Evolutionary conservation across 2,888 invertebrate genomes (phyloP), one percentile per base, ranked within the genome.

Genomic region (Drosophila falleni): DNA sequence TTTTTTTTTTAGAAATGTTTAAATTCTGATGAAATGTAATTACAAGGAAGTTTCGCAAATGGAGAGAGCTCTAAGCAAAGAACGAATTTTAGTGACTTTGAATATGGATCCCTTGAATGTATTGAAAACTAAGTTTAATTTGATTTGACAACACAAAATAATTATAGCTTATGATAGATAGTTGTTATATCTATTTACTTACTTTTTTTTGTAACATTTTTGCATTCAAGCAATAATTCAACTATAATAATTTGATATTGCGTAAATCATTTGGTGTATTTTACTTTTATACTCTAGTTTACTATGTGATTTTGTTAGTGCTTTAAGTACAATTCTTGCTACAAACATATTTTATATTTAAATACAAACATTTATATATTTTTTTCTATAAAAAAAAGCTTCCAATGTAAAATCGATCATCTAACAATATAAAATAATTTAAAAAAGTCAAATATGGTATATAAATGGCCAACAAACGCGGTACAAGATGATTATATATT

Each of bases 301-400:
- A 89, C 65, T 88, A 73, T 84, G 84, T 84, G 84, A 84, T 84
- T 84, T 84, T 74, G 58, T 77, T 87, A 88, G 84, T 84, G 87
- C 84, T 84, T 74, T 65, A 84, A 84, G 84, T 84, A 84, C 84
- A 68, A 71, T 80, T 68, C 66, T 71, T 86, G 69, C 75, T 71
- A 80, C 54, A 65, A 49, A 54, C 16, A 19, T 51, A 60, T 37
- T 19, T 66, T 50, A 60, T 50, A 67, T 15, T 50, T 39, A 58
- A 35, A 54, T 26, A 56, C 9, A 56, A 23, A 56, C 26, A 15
- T 5, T 15, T 47, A 15, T n/a, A n/a, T 35, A n/a, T 42, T 37
- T 42, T 44, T 42, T 46, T 46, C 29, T 42, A 19, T n/a, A 59
- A 44, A 71, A 58, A 58, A 44, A 78, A 76, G 62, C 77, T 78